Conservation (phyloP, 2,113 vertebrate genomes). For the Macaca mulatta region DNA sequence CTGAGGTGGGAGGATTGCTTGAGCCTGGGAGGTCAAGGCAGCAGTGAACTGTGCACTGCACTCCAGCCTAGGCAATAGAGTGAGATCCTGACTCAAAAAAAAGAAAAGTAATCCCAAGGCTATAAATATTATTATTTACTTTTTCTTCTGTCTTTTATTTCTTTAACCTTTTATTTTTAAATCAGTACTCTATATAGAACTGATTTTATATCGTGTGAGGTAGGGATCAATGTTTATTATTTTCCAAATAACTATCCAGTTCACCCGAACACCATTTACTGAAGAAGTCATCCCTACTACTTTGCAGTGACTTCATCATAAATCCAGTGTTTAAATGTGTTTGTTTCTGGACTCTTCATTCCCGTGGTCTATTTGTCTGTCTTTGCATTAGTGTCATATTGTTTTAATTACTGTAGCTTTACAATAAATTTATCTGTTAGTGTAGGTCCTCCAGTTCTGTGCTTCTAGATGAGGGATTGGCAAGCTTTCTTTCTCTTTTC, state of each 20-base stretch:
- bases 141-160: background rate
- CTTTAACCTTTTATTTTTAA: constrained; percentile 45
- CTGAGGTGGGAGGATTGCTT: background rate
- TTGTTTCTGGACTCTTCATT: background rate
- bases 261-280: background rate
- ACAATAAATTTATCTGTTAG: background rate
- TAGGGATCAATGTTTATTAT: background rate
- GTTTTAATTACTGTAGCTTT: constrained; percentile 3
- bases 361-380: background rate
- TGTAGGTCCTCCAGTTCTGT: background rate
- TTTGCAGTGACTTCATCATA: background rate
- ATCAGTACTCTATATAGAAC: background rate
- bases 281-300: background rate
- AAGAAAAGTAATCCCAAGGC: background rate
- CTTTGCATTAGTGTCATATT: background rate
- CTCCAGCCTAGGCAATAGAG: background rate
- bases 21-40: background rate
- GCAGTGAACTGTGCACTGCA: background rate
- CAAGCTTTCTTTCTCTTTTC: background rate
- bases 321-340: background rate
- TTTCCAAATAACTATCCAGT: background rate
- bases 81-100: background rate
- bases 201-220: background rate
- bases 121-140: background rate
- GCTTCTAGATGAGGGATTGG: constrained; percentile 4